phyloP scores from a whole-genome alignment of 2,113 vertebrate species.

The Cephalopterus ornatus region DNA sequence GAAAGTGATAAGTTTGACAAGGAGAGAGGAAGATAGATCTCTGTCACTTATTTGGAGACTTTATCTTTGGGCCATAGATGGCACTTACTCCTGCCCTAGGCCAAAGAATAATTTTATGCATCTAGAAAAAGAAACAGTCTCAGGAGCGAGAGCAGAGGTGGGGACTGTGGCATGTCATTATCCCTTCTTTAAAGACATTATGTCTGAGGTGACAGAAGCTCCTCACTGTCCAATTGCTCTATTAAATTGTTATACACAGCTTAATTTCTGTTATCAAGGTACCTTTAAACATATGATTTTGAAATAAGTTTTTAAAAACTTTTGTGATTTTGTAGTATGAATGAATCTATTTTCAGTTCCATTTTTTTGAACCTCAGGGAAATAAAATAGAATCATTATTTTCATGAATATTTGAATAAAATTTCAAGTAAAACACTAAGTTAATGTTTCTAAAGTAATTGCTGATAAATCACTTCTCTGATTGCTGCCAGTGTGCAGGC shows the following conservation, averaged over 20 bases:
- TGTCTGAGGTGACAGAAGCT: neutral
- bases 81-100: neutral
- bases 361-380: neutral
- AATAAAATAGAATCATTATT: neutral
- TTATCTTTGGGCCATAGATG: neutral
- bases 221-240: neutral
- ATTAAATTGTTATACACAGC: neutral
- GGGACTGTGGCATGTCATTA: neutral
- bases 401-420: neutral
- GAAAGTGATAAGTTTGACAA: neutral
- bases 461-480: neutral
- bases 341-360: neutral
- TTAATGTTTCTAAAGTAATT: neutral
- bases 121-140: neutral
- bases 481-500: neutral
- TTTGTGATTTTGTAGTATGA: neutral
- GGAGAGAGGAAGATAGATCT: neutral
- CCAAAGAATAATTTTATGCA: neutral
- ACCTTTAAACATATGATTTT: neutral
- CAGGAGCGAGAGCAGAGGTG: neutral
- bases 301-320: neutral
- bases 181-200: neutral
- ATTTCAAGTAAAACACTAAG: neutral
- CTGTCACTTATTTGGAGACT: neutral
- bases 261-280: neutral